Evolutionary conservation across 2,888 invertebrate species (phyloP).

Genomic region (Thera britannica): DNA sequence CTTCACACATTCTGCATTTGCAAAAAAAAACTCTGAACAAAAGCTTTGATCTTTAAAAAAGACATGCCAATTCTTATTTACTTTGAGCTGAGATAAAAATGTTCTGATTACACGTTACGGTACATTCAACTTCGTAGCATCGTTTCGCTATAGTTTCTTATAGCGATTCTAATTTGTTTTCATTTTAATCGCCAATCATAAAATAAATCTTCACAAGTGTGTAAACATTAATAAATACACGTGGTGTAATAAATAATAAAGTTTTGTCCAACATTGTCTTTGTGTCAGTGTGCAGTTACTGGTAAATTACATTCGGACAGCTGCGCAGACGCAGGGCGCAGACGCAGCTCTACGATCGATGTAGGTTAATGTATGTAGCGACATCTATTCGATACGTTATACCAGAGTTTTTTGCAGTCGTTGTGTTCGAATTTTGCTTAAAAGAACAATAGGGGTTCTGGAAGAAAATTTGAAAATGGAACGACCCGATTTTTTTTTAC

Average conservation of each 20-base stretch:
- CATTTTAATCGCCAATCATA: not conserved
- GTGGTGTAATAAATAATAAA: constrained; percentile 17
- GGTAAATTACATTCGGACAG: constrained; percentile 69
- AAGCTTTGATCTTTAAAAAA: constrained; percentile 10
- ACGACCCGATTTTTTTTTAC: not conserved
- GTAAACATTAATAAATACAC: constrained; percentile 20
- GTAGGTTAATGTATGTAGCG: constrained; percentile 72
- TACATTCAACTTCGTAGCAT: constrained; percentile 23
- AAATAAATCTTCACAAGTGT: constrained; percentile 17
- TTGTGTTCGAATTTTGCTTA: not conserved
- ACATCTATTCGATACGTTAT: constrained; percentile 65
- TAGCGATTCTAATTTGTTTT: not conserved
- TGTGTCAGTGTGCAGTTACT: constrained; percentile 48
- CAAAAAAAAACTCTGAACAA: not conserved
- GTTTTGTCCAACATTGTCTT: constrained; percentile 27
- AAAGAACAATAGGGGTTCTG: not conserved
- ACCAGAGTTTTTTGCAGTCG: constrained; percentile 57
- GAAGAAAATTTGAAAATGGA: not conserved
- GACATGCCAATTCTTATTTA: constrained; percentile 18
- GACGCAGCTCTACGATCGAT: constrained; percentile 54
- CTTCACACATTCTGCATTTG: not conserved
- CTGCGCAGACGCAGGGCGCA: constrained; percentile 56
- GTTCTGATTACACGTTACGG: constrained; percentile 27
- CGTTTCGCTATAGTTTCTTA: constrained; percentile 23
- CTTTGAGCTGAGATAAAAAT: constrained; percentile 6